These are phyloP conservation scores for Chymomyza costata DNA, from an alignment of 1,140 invertebrate genomes.

Conservation along the genomic window DNA sequence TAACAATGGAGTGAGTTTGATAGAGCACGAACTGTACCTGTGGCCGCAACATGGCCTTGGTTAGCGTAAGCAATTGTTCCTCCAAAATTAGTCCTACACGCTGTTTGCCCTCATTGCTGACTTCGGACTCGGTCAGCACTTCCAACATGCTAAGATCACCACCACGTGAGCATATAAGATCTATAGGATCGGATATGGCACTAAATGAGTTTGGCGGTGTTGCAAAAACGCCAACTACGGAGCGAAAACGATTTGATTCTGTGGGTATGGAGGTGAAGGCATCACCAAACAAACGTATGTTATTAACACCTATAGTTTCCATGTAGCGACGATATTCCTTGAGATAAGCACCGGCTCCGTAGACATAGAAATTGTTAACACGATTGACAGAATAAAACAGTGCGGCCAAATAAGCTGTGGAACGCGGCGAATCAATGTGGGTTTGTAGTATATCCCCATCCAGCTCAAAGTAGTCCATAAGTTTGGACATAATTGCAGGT, in stretches of 20 bases:
- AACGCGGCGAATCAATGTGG: slow-evolving; percentile 83
- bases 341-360: slow-evolving; percentile 76
- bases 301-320: slow-evolving; percentile 77
- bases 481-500: slow-evolving; percentile 82
- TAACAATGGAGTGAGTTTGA: slow-evolving; percentile 83
- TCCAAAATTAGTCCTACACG: slow-evolving; percentile 79
- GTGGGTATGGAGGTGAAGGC: slow-evolving; percentile 79
- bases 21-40: slow-evolving; percentile 84
- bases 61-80: slow-evolving; percentile 81
- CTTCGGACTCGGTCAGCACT: slow-evolving; percentile 81
- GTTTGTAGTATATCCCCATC: slow-evolving; percentile 83
- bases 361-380: slow-evolving; percentile 79
- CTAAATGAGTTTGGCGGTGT: slow-evolving; percentile 86
- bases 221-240: slow-evolving; percentile 83
- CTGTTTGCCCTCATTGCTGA: slow-evolving; percentile 78
- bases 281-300: slow-evolving; percentile 79
- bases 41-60: slow-evolving; percentile 81
- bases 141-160: slow-evolving; percentile 82
- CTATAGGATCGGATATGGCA: slow-evolving; percentile 83
- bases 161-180: slow-evolving; percentile 81
- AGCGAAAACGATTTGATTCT: slow-evolving; percentile 78
- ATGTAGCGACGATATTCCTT: slow-evolving; percentile 78
- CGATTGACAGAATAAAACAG: slow-evolving; percentile 80
- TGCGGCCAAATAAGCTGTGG: slow-evolving; percentile 83
- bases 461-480: slow-evolving; percentile 80